Conservation (phyloP, 2,113 vertebrate species). For the Craseonycteris thonglongyai region DNA sequence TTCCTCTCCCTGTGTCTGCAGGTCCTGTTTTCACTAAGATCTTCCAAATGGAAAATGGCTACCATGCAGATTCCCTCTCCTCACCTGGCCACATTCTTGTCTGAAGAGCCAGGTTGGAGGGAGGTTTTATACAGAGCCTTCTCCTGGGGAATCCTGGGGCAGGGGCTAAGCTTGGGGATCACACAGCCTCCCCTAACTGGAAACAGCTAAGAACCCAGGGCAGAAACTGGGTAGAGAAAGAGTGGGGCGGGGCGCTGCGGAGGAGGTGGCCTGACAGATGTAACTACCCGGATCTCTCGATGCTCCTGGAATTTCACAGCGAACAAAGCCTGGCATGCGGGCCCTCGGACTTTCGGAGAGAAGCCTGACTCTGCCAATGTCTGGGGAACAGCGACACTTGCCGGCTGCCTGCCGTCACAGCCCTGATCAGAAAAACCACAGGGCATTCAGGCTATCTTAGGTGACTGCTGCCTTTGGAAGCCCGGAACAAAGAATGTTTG, state of each 20-base stretch:
- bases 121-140: neutral
- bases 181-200: neutral
- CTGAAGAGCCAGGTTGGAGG: neutral
- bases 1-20: neutral
- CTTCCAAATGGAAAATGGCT: neutral
- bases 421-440: neutral
- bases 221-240: neutral
- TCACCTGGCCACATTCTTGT: neutral
- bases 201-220: neutral
- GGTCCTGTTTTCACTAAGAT: neutral
- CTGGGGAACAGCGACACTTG: constrained; percentile 54
- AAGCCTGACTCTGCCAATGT: neutral
- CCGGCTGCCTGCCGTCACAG: neutral
- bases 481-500: neutral
- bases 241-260: neutral
- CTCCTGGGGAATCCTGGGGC: neutral
- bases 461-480: neutral
- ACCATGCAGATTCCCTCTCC: neutral
- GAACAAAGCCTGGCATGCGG: neutral
- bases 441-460: neutral
- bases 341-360: neutral
- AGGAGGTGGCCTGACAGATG: neutral
- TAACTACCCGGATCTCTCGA: neutral
- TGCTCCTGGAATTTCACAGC: neutral
- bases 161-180: neutral